Evolutionary conservation across 2,888 invertebrate species (phyloP).

Genomic region (Pherbina coryleti): DNA sequence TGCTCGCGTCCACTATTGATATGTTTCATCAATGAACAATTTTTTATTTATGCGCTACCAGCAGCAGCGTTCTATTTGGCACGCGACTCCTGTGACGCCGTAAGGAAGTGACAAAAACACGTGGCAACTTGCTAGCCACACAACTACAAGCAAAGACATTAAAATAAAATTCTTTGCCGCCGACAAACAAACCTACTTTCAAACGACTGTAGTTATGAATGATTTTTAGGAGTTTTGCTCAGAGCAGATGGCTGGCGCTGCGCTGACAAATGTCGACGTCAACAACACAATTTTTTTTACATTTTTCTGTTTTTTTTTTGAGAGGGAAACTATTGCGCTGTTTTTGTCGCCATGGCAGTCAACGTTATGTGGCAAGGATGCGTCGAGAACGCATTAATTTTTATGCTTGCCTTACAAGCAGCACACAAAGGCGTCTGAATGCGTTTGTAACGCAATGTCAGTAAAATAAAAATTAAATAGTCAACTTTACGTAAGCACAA

Average conservation of each 20-base stretch:
- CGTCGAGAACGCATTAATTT: not conserved
- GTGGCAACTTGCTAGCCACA: no score
- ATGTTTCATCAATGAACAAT: no score
- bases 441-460: slow-evolving; percentile 1
- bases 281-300: not conserved
- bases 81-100: no score
- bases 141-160: no score
- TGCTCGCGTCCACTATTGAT: no score
- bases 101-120: no score
- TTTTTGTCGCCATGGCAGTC: not conserved
- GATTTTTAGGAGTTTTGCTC: not conserved
- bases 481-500: no score
- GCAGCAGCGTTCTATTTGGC: no score
- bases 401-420: not conserved
- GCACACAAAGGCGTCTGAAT: not conserved
- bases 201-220: not conserved
- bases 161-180: no score
- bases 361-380: not conserved
- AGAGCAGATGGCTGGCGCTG: slow-evolving; percentile 18
- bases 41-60: no score
- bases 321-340: not conserved
- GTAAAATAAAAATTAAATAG: not conserved
- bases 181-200: not conserved
- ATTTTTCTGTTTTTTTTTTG: no score
- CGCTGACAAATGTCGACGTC: slow-evolving; percentile 3